Percentiles rank a stretch among this genome's conserved stretches.
Conservation (phyloP, 1,140 invertebrate genomes). For the Odontomachus brunneus region DNA sequence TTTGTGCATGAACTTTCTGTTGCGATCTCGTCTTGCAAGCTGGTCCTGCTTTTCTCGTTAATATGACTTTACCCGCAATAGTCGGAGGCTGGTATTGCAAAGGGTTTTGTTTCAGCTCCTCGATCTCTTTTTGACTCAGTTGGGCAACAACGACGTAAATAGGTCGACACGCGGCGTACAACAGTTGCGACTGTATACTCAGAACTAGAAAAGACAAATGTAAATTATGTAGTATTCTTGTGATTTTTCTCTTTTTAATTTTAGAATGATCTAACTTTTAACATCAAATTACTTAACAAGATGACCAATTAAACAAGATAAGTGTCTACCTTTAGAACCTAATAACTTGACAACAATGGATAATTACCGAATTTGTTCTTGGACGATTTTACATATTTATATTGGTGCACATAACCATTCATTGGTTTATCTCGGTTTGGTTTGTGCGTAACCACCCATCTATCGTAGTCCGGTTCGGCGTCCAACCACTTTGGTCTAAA, state of each 20-base stretch:
- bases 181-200: constrained; percentile 79
- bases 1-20: constrained; percentile 17
- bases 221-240: constrained; percentile 19
- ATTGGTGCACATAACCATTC: constrained; percentile 84
- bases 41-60: constrained; percentile 67
- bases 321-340: too few species aligned
- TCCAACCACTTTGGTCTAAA: constrained; percentile 85
- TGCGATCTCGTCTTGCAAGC: constrained; percentile 61
- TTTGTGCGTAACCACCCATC: constrained; percentile 82
- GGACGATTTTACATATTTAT: constrained; percentile 82
- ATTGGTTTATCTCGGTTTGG: constrained; percentile 83
- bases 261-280: too few species aligned
- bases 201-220: constrained; percentile 72
- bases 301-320: too few species aligned
- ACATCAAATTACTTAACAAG: too few species aligned
- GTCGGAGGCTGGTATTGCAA: constrained; percentile 72
- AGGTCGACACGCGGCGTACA: constrained; percentile 82
- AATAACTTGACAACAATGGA: neutral
- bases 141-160: constrained; percentile 83
- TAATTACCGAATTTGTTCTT: constrained; percentile 81
- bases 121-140: constrained; percentile 78
- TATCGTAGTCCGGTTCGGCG: constrained; percentile 77
- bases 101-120: constrained; percentile 78
- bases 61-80: constrained; percentile 61
- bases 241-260: too few species aligned